Evolutionary conservation across 1,140 invertebrate genomes (phyloP), one percentile per base, ranked within the genome.

Genomic region (Sycobia sp.): DNA sequence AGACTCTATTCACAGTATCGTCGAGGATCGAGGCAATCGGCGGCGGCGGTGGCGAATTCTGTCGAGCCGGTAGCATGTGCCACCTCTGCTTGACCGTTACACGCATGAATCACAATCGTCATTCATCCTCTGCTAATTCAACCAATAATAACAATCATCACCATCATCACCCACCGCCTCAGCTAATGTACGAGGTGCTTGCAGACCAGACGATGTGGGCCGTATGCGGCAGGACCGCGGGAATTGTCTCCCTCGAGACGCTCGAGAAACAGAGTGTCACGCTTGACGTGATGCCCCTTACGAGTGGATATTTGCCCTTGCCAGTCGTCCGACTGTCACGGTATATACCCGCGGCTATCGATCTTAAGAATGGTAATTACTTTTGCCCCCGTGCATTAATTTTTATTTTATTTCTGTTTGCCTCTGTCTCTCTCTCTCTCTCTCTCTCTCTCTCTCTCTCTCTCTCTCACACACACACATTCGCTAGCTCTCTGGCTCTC

Each of bases 121-220:
- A 74, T 70, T 73, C 83, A 69, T 4, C 29, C 11, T 11, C 29
- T 32, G 29, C 29, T 11, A 7, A 4, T 11, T 11, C 4, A 32
- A 32, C 5, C 29, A 32, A 7, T 11, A 32, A 32, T 11, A 36
- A 51, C 83, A 71, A 59, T 36, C 29, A 62, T 20, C 60, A 53
- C 16, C 67, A 75, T 22, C 67, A 75, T 72, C 58, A 71, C 71
- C 83, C 71, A 82, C 84, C 57, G 89, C 91, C 66, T 32, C 80
- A 81, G 66, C 84, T 97, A 0, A 96, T 96, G 91, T 97, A 97
- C 76, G 94, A 97, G 78, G 92, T 97, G 9, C 78, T 95, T 29
- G 91, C 91, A 25, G 94, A 96, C 81, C 92, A 93, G 76, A 90
- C 89, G 23, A 89, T 94, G 83, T 97, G 95, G 95, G 94, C 92